phyloP scores from a whole-genome alignment of 1,140 invertebrate species.

The Phocides pigmalion region DNA sequence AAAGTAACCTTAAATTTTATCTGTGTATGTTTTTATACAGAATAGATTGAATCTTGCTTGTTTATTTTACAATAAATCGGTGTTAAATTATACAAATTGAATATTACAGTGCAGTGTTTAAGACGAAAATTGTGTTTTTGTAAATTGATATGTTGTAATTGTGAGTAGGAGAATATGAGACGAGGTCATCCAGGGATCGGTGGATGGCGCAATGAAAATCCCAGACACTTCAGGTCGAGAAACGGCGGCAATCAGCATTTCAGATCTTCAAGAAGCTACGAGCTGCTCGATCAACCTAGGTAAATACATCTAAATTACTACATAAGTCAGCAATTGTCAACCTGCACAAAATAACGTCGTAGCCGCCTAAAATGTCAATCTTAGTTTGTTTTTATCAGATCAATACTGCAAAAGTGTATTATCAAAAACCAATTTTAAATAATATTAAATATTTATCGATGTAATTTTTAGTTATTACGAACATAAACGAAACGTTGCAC shows the following conservation, averaged over 20 bases:
- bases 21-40: constrained; percentile 32
- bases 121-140: constrained; percentile 7
- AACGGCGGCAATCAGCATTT: constrained; percentile 58
- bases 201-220: constrained; percentile 76
- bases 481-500: constrained; percentile 1
- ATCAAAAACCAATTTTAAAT: no score
- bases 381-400: no score
- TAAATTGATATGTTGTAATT: constrained; percentile 48
- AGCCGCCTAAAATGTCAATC: constrained; percentile 32
- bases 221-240: constrained; percentile 69
- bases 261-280: constrained; percentile 56
- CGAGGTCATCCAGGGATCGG: constrained; percentile 73
- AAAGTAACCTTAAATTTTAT: constrained; percentile 14
- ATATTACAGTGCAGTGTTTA: constrained; percentile 6
- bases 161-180: constrained; percentile 69
- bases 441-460: no score
- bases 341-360: constrained; percentile 6
- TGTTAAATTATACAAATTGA: not conserved
- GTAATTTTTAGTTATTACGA: not conserved
- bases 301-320: constrained; percentile 35
- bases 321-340: not conserved
- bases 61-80: constrained; percentile 8
- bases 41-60: constrained; percentile 20
- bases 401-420: no score
- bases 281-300: constrained; percentile 54